Conservation (phyloP, 1,140 invertebrate species). For the Fopius arisanus region DNA sequence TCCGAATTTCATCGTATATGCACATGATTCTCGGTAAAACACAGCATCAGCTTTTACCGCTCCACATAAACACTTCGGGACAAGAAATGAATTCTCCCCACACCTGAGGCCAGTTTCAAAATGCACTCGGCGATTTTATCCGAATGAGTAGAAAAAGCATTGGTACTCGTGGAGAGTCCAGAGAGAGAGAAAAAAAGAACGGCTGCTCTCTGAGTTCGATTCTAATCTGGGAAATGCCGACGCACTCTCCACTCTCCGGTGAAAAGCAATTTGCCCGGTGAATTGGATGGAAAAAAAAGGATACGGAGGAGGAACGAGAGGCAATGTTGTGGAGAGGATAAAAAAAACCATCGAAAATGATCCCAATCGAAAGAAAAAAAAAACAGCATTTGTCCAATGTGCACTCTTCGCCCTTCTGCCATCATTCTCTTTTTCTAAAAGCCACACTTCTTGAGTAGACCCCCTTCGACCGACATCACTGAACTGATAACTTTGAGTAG, state of each 20-base stretch:
- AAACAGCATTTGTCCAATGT: not conserved
- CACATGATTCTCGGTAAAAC: not conserved
- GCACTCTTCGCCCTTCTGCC: not conserved
- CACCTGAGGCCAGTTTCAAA: conserved; percentile 58
- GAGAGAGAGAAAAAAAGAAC: not conserved
- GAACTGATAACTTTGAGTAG: conserved; percentile 12
- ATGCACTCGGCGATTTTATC: conserved; percentile 8
- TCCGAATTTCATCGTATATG: conserved; percentile 39
- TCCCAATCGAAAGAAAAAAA: not conserved
- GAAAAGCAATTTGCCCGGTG: conserved; percentile 19
- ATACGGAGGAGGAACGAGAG: not conserved
- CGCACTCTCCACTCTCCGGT: not conserved
- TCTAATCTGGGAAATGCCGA: conserved; percentile 15
- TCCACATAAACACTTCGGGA: conserved; percentile 20
- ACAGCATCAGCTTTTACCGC: not conserved
- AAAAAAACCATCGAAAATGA: conserved; percentile 8
- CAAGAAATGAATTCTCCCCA: conserved; percentile 55
- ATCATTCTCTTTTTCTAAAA: not conserved
- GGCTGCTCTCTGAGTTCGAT: not conserved
- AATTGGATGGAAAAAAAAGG: conserved; percentile 3
- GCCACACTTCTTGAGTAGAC: not conserved
- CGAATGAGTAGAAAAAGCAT: not conserved
- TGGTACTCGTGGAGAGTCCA: not conserved
- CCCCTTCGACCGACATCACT: not conserved
- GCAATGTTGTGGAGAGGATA: not conserved